Conservation (phyloP, 2,888 invertebrate genomes). For the Laothoe populi region DNA sequence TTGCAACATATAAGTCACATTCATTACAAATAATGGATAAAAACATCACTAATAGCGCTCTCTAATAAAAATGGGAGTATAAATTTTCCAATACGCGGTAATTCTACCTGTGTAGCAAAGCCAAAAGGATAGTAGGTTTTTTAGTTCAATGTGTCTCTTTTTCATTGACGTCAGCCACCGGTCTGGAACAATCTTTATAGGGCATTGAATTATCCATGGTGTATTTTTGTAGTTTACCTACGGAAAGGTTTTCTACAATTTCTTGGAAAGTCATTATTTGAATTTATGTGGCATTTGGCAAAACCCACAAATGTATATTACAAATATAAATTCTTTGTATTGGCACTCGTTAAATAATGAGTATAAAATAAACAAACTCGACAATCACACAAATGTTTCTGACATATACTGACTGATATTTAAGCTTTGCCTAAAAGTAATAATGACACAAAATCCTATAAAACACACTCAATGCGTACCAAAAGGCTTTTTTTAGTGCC, state of each 20-base stretch:
- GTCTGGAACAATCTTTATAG: not conserved
- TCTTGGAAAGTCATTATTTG: not conserved
- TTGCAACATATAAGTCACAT: not conserved
- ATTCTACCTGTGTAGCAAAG: conserved; percentile 10
- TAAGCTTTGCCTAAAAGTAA: too few relatives aligned
- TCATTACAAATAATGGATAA: conserved; percentile 27
- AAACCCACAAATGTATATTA: too few relatives aligned
- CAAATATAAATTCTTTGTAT: too few relatives aligned
- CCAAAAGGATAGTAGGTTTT: conserved; percentile 21
- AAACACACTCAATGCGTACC: not conserved
- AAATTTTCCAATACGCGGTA: conserved; percentile 15
- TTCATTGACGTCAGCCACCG: conserved; percentile 10
- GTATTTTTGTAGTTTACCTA: conserved; percentile 13
- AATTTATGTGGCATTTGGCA: not conserved
- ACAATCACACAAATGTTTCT: too few relatives aligned
- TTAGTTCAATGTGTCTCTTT: conserved; percentile 6
- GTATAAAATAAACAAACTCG: too few relatives aligned
- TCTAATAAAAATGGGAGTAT: conserved; percentile 1
- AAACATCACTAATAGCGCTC: not conserved
- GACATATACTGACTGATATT: too few relatives aligned
- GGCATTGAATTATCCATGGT: conserved; percentile 19
- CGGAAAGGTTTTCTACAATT: too few relatives aligned
- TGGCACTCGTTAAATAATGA: too few relatives aligned
- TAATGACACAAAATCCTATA: too few relatives aligned
- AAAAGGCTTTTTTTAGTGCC: not conserved